Base-by-base conservation (phyloP, 2,888 invertebrate genomes). In the Drosophila bunnanda region DNA sequence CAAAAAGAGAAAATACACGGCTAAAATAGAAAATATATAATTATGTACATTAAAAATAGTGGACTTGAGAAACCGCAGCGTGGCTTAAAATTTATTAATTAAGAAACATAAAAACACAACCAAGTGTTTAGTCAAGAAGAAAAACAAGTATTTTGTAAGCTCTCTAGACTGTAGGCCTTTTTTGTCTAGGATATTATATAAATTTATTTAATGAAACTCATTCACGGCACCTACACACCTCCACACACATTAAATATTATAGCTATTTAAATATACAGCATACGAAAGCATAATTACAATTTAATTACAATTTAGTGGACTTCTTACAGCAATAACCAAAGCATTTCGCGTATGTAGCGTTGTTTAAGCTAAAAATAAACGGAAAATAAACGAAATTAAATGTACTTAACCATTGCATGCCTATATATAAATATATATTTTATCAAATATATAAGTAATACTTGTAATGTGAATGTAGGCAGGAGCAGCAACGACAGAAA, bases 291-390 rank as follows among this genome's bases (percentile, higher is more conserved):
- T 44, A 20, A 69, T 59, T 73, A 60, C 58, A 76, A 73, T 57
- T 76, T 83, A 88, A 69, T 59, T 73, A 59, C 57, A 75, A 76
- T 57, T 76, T 83, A 88, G 90, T 77, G 78, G 80, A 80, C 83
- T 77, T 82, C 89, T 92, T 92, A 91, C 92, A 92, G 92, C 92
- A 92, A 92, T 92, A 92, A 92, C 92, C 92, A 92, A 92, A 92
- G 92, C 91, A 92, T 92, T 92, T 91, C 79, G 73, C 67, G 64
- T 64, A 48, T 64, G 64, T 48, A 64, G 64, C 64, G 48, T 64
- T 62, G 34, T 62, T 66, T 67, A 80, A 79, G 64, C 60, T 48
- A 76, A 82, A 79, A 64, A 57, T 52, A 69, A 80, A 62, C 44
- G 15, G 46, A 68, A 73, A 73, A 64, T 32, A 67, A 38, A 67